Evolutionary conservation across 2,888 invertebrate species (phyloP).

Genomic region (Embidobia sp.): DNA sequence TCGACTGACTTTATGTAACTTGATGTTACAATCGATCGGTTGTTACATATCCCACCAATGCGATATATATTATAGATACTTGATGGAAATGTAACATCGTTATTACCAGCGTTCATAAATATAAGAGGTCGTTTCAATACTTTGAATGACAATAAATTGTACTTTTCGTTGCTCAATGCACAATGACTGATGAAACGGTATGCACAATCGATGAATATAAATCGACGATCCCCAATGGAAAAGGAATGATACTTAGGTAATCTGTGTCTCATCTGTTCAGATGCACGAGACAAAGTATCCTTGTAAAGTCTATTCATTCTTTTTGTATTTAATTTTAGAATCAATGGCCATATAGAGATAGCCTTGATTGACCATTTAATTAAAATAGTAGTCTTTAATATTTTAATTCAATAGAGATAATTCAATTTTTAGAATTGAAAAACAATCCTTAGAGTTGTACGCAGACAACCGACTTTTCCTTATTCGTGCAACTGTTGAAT

Average conservation of each 20-base stretch:
- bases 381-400: too few species aligned
- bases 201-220: conserved; percentile 33
- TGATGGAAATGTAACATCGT: conserved; percentile 23
- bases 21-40: conserved; percentile 43
- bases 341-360: conserved; percentile 19
- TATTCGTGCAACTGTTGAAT: too few species aligned
- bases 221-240: conserved; percentile 18
- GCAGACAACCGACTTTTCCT: too few species aligned
- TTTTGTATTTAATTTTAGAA: conserved; percentile 32
- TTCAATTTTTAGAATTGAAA: too few species aligned
- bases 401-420: too few species aligned
- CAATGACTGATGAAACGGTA: conserved; percentile 12
- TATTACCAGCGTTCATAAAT: conserved; percentile 25
- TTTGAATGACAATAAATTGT: conserved; percentile 14
- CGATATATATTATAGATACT: conserved; percentile 45
- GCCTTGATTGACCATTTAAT: conserved; percentile 8
- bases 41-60: conserved; percentile 32
- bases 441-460: too few species aligned
- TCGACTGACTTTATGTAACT: conserved; percentile 39
- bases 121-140: conserved; percentile 20
- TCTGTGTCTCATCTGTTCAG: neutral
- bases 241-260: conserved; percentile 19
- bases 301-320: conserved; percentile 33
- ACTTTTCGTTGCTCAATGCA: conserved; percentile 28
- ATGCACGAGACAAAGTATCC: neutral